These are phyloP conservation scores for Agrypnus murinus DNA, from an alignment of 2,888 invertebrate genomes.

Conservation along the genomic window DNA sequence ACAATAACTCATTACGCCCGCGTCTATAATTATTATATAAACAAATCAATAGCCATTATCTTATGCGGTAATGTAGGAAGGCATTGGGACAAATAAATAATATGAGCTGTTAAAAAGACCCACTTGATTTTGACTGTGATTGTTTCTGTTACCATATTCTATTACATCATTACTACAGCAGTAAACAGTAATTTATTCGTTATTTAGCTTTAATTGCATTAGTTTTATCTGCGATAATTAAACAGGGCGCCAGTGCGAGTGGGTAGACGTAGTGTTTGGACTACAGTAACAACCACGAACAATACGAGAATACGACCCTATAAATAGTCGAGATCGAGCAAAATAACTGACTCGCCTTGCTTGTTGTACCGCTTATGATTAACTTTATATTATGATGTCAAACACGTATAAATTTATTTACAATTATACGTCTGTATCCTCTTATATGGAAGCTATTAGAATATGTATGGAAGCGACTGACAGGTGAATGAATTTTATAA, in stretches of 20 bases:
- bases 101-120: conserved; percentile 36
- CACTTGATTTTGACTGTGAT: conserved; percentile 37
- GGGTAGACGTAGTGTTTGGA: conserved; percentile 41
- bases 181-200: conserved; percentile 44
- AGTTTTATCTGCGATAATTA: conserved; percentile 47
- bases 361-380: conserved; percentile 30
- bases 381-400: conserved; percentile 43
- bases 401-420: conserved; percentile 47
- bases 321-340: conserved; percentile 41
- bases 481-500: conserved; percentile 42
- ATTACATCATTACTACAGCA: conserved; percentile 40
- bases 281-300: conserved; percentile 41
- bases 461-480: conserved; percentile 38
- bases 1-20: conserved; percentile 35
- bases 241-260: conserved; percentile 44
- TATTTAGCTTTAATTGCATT: conserved; percentile 49
- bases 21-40: conserved; percentile 30
- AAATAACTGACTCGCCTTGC: conserved; percentile 38
- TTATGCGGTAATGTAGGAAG: conserved; percentile 27
- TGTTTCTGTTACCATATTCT: conserved; percentile 43
- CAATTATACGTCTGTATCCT: conserved; percentile 45
- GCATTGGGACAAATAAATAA: conserved; percentile 29
- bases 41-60: conserved; percentile 33
- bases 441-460: conserved; percentile 40
- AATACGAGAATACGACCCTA: conserved; percentile 40